Evolutionary conservation across 64 coral and sea anemone genomes (phyloP).

Genomic region (Trachythela sp.): DNA sequence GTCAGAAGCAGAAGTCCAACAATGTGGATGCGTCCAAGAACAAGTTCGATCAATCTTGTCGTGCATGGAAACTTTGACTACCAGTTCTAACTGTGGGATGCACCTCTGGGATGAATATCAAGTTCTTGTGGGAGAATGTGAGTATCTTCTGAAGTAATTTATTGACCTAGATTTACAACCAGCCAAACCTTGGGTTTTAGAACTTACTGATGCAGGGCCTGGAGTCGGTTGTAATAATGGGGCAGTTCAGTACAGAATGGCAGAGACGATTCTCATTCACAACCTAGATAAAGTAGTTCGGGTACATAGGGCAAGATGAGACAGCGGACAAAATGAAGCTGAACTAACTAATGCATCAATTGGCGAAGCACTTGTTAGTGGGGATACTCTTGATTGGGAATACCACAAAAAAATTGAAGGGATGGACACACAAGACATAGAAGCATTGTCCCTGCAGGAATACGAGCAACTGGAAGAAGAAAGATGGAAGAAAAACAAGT

Average conservation of each 20-base stretch:
- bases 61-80: slow-evolving; percentile 17
- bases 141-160: too few relatives aligned
- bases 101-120: slow-evolving; percentile 1
- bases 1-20: slow-evolving; percentile 25
- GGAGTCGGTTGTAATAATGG: too few relatives aligned
- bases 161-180: too few relatives aligned
- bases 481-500: slow-evolving; percentile 21
- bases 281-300: not conserved
- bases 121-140: not conserved
- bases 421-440: not conserved
- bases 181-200: too few relatives aligned
- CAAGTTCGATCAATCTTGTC: too few relatives aligned
- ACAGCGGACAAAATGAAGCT: not conserved
- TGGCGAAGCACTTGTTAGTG: not conserved
- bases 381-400: not conserved
- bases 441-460: slow-evolving; percentile 7
- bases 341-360: not conserved
- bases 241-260: not conserved
- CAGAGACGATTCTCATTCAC: not conserved
- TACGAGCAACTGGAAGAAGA: slow-evolving; percentile 20
- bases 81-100: not conserved
- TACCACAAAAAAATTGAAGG: slow-evolving; percentile 20
- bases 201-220: too few relatives aligned
- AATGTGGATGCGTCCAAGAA: slow-evolving; percentile 40
- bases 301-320: not conserved